phyloP scores from a whole-genome alignment of 1,140 invertebrate species.

The Anastatus disparis region DNA sequence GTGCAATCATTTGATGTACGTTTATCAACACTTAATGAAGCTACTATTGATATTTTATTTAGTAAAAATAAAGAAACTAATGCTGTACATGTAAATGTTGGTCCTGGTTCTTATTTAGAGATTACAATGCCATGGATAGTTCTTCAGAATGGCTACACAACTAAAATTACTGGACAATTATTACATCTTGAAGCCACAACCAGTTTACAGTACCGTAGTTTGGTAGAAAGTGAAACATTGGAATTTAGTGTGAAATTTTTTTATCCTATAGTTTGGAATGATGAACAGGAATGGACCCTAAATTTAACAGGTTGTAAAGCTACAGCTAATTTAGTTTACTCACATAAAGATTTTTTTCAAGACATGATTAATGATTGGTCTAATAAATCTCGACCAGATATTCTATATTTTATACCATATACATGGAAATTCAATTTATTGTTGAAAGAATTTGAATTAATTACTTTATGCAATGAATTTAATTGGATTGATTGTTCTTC shows the following conservation, averaged over 20 bases:
- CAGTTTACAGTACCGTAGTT: conserved; percentile 89
- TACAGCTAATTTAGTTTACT: conserved; percentile 90
- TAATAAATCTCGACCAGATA: conserved; percentile 87
- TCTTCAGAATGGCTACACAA: conserved; percentile 84
- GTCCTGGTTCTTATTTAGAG: conserved; percentile 93
- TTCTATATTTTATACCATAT: conserved; percentile 96
- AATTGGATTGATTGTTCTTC: conserved; percentile 99
- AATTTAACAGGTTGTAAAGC: conserved; percentile 94
- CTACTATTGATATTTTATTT: conserved; percentile 95
- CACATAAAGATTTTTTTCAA: conserved; percentile 95
- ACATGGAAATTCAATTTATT: conserved; percentile 93
- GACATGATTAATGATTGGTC: conserved; percentile 98
- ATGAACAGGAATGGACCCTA: conserved; percentile 91
- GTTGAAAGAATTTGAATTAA: conserved; percentile 94
- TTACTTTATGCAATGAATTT: conserved; percentile 94
- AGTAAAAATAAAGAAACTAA: conserved; percentile 97
- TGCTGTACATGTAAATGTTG: conserved; percentile 93
- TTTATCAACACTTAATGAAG: conserved; percentile 88
- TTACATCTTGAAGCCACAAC: conserved; percentile 94
- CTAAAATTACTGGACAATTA: conserved; percentile 91
- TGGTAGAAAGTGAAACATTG: conserved; percentile 93
- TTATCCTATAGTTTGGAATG: conserved; percentile 94
- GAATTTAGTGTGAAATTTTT: conserved; percentile 89
- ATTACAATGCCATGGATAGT: conserved; percentile 95
- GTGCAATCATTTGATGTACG: conserved; percentile 94